Conservation (phyloP, 2,888 invertebrate species). For the Coleophora flavipennella region DNA sequence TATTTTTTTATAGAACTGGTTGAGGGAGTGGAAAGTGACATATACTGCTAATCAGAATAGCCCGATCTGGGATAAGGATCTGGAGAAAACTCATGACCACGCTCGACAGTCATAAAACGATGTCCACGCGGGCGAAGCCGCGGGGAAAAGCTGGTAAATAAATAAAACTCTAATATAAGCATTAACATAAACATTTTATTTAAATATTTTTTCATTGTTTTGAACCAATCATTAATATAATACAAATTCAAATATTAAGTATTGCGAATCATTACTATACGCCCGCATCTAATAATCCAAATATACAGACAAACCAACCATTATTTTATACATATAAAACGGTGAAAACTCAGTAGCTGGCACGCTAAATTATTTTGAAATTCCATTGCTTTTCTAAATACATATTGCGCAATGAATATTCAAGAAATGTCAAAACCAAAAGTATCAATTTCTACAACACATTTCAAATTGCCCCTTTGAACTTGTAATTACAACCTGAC, state of each 20-base stretch:
- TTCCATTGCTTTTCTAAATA: too few relatives aligned
- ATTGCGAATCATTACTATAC: slow-evolving; percentile 11
- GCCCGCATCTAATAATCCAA: slow-evolving; percentile 17
- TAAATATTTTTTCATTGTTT: slow-evolving; percentile 53
- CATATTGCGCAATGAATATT: too few relatives aligned
- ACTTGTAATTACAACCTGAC: neutral
- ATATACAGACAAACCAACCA: slow-evolving; percentile 33
- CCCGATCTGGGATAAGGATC: too few relatives aligned
- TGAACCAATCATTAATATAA: slow-evolving; percentile 43
- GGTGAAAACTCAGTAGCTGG: too few relatives aligned
- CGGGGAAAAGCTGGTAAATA: too few relatives aligned
- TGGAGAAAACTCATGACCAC: too few relatives aligned
- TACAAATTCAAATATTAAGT: slow-evolving; percentile 43
- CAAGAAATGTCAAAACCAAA: neutral
- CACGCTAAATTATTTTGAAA: too few relatives aligned
- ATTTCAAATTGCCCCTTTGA: neutral
- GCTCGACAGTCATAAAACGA: too few relatives aligned
- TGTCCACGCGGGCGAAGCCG: too few relatives aligned
- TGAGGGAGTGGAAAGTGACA: too few relatives aligned
- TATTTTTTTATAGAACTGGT: too few relatives aligned
- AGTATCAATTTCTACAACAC: neutral
- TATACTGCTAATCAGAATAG: too few relatives aligned
- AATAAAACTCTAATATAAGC: slow-evolving; percentile 37
- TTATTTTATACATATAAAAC: neutral
- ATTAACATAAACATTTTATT: slow-evolving; percentile 67